These are phyloP conservation scores for Lophotis ruficrista DNA, from an alignment of 2,113 vertebrate species.

Conservation along the genomic window DNA sequence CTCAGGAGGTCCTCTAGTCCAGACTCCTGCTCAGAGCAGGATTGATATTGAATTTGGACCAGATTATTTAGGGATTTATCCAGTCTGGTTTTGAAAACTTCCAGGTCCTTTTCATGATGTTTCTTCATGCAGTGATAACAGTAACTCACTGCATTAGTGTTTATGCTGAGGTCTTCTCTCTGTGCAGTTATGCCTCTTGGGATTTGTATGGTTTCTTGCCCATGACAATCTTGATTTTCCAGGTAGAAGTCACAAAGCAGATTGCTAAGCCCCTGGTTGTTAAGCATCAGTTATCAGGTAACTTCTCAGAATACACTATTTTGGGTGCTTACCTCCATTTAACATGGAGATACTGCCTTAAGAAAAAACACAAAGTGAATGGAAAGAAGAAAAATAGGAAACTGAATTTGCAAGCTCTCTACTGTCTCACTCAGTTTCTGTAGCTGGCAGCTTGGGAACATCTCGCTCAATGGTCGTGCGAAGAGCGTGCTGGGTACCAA, in stretches of 20 bases:
- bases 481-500: background rate
- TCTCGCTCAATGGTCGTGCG: fast-evolving
- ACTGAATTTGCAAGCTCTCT: background rate
- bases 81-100: background rate
- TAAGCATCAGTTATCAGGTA: background rate
- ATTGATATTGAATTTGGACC: background rate
- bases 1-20: background rate
- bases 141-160: background rate
- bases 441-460: background rate
- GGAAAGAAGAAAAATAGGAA: background rate
- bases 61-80: background rate
- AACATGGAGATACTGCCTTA: background rate
- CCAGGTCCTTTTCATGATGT: background rate
- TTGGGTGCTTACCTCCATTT: background rate
- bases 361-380: background rate
- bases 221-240: background rate
- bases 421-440: background rate
- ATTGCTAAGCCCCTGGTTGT: background rate
- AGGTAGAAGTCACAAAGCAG: background rate
- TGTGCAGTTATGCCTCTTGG: background rate
- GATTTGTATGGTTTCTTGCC: background rate
- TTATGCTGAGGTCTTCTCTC: background rate
- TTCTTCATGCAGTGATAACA: background rate
- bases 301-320: background rate
- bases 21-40: background rate